A percentile compares a stretch with the other conserved stretches of the same genome.
Evolutionary conservation across 2,888 invertebrate species (phyloP).

Genomic region (Eupithecia inturbata): DNA sequence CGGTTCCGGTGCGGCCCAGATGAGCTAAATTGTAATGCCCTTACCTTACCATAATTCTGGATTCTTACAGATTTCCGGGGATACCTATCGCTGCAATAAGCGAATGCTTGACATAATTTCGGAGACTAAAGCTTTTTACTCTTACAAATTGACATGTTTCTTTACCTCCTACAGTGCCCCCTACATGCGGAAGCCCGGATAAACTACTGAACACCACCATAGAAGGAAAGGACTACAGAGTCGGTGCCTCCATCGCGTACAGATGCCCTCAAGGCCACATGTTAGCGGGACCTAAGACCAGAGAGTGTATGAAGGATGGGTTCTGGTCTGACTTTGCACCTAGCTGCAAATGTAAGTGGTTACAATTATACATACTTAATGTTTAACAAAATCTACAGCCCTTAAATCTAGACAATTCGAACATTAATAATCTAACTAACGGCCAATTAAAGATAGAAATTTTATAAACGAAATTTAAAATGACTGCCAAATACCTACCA

Average conservation of each 20-base stretch:
- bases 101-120: neutral
- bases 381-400: too few relatives aligned
- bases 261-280: constrained; percentile 92
- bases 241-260: constrained; percentile 90
- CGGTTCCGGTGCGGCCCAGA: too few relatives aligned
- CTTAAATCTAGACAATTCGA: too few relatives aligned
- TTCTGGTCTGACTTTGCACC: constrained; percentile 94
- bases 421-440: too few relatives aligned
- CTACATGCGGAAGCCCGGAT: constrained; percentile 95
- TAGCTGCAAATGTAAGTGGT: constrained; percentile 91
- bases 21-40: too few relatives aligned
- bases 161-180: constrained; percentile 85
- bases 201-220: constrained; percentile 93
- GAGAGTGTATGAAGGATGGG: constrained; percentile 89
- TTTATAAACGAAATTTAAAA: too few relatives aligned
- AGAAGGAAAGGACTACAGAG: constrained; percentile 86
- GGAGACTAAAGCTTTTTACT: neutral
- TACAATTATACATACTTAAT: neutral
- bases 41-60: neutral
- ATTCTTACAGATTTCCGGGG: neutral
- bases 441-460: too few relatives aligned
- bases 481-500: too few relatives aligned
- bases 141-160: neutral
- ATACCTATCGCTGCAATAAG: neutral
- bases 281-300: constrained; percentile 87